Conservation (phyloP, 2,113 vertebrate genomes). For the Oncorhynchus keta region DNA sequence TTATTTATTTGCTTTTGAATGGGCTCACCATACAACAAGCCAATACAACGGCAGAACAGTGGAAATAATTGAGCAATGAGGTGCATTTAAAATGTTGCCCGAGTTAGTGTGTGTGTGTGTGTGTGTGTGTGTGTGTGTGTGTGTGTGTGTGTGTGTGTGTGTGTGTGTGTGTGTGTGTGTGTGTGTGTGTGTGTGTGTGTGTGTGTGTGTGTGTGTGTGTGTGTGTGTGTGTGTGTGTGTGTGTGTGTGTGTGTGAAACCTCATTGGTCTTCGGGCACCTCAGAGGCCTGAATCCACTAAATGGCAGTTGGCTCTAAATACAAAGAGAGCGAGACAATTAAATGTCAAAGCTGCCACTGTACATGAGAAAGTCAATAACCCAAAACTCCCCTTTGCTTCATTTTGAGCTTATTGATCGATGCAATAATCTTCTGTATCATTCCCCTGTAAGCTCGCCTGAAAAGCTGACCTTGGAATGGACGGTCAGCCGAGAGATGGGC, state of each 20-base stretch:
- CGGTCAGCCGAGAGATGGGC: constrained; percentile 62
- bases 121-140: no score
- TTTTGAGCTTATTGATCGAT: constrained; percentile 81
- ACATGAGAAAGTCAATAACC: constrained; percentile 79
- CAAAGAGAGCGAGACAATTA: constrained; percentile 78
- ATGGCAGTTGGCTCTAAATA: constrained; percentile 75
- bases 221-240: no score
- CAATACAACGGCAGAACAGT: constrained; percentile 58
- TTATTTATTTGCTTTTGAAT: constrained; percentile 74
- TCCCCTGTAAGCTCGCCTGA: constrained; percentile 75
- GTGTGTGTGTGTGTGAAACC: constrained; percentile 29
- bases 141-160: no score
- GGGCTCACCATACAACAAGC: constrained; percentile 63
- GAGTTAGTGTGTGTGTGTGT: constrained; percentile 47
- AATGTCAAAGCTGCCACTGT: constrained; percentile 81
- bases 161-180: no score
- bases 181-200: no score
- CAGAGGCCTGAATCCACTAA: constrained; percentile 62
- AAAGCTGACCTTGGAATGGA: constrained; percentile 80
- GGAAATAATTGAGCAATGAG: constrained; percentile 73
- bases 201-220: no score
- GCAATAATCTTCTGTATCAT: constrained; percentile 83
- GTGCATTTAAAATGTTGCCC: constrained; percentile 69
- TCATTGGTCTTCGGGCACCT: constrained; percentile 40
- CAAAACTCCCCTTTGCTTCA: constrained; percentile 79